Evolutionary conservation across 2,888 invertebrate genomes (phyloP), one percentile per base, ranked within the genome.

Genomic region (Athetis lepigone): DNA sequence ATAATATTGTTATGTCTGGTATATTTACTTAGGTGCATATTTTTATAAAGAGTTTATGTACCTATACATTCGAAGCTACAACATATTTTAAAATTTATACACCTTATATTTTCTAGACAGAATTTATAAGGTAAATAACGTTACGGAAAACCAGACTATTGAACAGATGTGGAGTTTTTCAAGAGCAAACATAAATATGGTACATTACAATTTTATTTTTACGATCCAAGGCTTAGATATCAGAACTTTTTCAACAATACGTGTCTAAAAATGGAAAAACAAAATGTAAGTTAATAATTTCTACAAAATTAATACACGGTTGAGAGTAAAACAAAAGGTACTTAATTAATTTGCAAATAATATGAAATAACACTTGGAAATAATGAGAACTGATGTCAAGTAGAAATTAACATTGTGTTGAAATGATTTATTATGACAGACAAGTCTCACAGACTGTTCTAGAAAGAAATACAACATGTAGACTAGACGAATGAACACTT

Each of bases 161-260:
- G 51, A 43, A 61, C 82, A 85, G 80, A 77, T 79, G 73, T 60
- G 45, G 62, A 79, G 68, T 49, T 66, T 74, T 83, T 80, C 74
- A 81, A 54, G 58, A 71, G 11, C 54, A 57, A 19, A 62, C 50
- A 25, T 25, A 50, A 4, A 8, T 42, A 18, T 16, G 2, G n/a
- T 37, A 36, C n/a, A 37, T n/a, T 18, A 40, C 40, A 2, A 11
- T 39, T 39, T 40, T 9, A 18, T 19, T 40, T 19, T 37, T 7
- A 40, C 4, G 16, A 40, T 40, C 11, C n/a, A 40, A 40, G 3
- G 23, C n/a, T 18, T 6, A 23, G 9, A 59, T 37, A 19, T 16
- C n/a, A 13, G 9, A 37, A 16, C n/a, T 6, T 21, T 37, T 37
- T 49, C 23, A 69, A 61, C 16, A 37, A 25, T 60, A n/a, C 16